Evolutionary conservation across 2,113 vertebrate genomes (phyloP).

Genomic region (Larimichthys polyactis): DNA sequence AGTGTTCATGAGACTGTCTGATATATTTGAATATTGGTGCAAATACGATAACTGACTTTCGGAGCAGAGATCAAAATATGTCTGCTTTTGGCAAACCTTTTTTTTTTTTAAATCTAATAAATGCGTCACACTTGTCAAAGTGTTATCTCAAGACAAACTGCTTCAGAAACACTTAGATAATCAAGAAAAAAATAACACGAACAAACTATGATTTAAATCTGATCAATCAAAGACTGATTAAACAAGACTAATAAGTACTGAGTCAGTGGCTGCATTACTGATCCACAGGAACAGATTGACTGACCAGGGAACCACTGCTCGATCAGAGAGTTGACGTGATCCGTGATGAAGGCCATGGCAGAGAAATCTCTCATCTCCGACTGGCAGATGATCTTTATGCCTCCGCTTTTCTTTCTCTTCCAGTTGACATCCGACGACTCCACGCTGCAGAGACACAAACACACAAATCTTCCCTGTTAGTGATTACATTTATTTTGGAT

Average conservation of each 20-base stretch:
- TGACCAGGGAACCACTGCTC: slow-evolving; percentile 99
- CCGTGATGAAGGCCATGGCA: slow-evolving; percentile 97
- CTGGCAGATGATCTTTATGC: slow-evolving; percentile 96
- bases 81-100: neutral
- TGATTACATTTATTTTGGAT: neutral
- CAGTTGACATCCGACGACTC: slow-evolving; percentile 97
- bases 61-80: neutral
- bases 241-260: neutral
- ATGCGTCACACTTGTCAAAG: neutral
- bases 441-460: slow-evolving; percentile 82
- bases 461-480: neutral
- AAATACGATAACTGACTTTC: neutral
- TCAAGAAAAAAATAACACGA: neutral
- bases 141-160: neutral
- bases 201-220: neutral
- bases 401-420: slow-evolving; percentile 97
- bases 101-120: neutral
- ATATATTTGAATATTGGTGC: neutral
- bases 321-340: slow-evolving; percentile 95
- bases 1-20: neutral
- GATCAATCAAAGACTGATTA: neutral
- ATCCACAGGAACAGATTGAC: slow-evolving; percentile 48
- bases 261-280: neutral
- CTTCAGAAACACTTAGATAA: neutral
- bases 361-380: slow-evolving; percentile 96